Evolutionary conservation across 2,113 vertebrate genomes (phyloP), one percentile per base, ranked within the genome.

Genomic region (Garra rufa): DNA sequence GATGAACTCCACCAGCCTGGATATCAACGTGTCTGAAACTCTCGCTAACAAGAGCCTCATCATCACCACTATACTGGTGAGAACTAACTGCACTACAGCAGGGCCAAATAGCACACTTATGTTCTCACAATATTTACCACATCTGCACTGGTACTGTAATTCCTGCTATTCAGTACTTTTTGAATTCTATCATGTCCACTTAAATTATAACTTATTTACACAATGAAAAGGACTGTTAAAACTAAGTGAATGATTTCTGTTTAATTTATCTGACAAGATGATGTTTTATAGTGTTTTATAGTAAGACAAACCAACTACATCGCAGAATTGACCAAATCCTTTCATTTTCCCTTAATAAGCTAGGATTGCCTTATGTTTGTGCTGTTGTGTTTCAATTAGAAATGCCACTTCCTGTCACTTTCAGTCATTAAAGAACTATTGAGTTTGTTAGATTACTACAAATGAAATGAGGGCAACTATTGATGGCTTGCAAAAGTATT

Each of bases 31-130:
- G 3, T 96, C 96, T 0, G 95, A 97, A 89, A 96, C 95, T 0
- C 83, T 98, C 81, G 94, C 93, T 34, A 98, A 98, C 92, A 97
- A 97, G 93, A 96, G 96, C 0, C 92, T 98, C 38, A 94, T 96
- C 9, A 92, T 98, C 88, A 98, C 97, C 34, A 98, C 96, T 3
- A 98, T 98, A 79, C 90, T 97, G 95, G 97, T 98, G 94, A 96
- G 88, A 19, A 28, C 69, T 75, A 84, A 5, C 80, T 52, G 74
- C 63, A 71, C 70, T 13, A 28, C n/a, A 26, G 43, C 71, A 28
- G 6, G 6, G 7, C 7, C 21, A 71, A 11, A 43, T 13, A 43
- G 67, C 9, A 17, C 10, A 44, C 34, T 71, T 14, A 44, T 43
- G 41, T 71, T n/a, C 41, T 44, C 11, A 43, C 11, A 24, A 24